phyloP scores from a whole-genome alignment of 2,113 vertebrate species.

The Cacatua alba region DNA sequence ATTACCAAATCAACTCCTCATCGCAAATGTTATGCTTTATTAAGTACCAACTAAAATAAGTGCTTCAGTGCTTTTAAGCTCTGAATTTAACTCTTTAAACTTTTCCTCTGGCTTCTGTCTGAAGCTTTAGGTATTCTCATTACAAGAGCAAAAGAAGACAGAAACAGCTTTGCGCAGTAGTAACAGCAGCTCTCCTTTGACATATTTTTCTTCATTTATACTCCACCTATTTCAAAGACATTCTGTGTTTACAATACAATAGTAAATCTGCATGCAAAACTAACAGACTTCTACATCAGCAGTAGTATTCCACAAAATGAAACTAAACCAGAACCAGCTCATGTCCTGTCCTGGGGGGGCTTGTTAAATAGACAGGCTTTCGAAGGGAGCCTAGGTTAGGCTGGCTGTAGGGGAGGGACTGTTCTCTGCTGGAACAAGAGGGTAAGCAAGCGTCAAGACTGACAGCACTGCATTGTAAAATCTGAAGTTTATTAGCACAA shows the following conservation, averaged over 20 bases:
- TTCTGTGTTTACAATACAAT: not conserved
- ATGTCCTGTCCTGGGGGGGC: not conserved
- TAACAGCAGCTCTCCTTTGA: not conserved
- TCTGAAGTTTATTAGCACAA: not conserved
- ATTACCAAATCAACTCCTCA: not conserved
- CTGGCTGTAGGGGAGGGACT: not conserved
- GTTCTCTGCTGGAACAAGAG: not conserved
- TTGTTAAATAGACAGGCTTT: not conserved
- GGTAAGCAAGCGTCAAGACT: not conserved
- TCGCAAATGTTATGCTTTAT: not conserved
- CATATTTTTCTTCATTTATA: not conserved
- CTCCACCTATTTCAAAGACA: not conserved
- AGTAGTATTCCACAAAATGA: not conserved
- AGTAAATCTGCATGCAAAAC: not conserved
- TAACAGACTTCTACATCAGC: not conserved
- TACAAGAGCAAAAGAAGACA: conserved; percentile 20
- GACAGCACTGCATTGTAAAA: not conserved
- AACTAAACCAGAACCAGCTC: not conserved
- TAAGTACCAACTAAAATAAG: not conserved
- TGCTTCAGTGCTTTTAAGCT: conserved; percentile 12
- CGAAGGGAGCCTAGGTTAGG: not conserved
- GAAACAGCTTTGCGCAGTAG: not conserved
- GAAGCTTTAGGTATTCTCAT: not conserved
- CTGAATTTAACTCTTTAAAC: not conserved
- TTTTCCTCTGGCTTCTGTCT: not conserved